Conservation (phyloP, 2,797 vertebrate species). For the Malurus leucopterus region DNA sequence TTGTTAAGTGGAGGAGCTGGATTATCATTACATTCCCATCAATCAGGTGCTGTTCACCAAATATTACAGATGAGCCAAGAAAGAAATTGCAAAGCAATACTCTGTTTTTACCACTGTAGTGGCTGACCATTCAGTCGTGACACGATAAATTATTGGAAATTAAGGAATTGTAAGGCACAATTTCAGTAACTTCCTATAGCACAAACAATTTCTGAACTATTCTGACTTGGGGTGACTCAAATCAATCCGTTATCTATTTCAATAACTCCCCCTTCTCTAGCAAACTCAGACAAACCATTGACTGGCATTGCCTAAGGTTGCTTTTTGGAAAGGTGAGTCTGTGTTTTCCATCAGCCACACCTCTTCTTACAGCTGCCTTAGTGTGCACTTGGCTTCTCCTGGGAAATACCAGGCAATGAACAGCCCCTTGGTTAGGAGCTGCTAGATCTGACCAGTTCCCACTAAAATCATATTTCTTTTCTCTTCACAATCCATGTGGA, state of each 20-base stretch:
- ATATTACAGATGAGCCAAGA: not conserved
- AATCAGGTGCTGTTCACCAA: not conserved
- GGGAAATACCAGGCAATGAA: not conserved
- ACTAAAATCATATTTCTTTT: not conserved
- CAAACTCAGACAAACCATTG: not conserved
- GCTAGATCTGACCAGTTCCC: not conserved
- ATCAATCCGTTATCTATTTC: not conserved
- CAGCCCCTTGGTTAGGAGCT: not conserved
- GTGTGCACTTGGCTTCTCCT: not conserved
- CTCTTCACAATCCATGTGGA: fast-evolving
- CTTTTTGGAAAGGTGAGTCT: not conserved
- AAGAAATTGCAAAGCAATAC: not conserved
- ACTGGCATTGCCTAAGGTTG: not conserved
- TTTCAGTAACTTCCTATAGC: not conserved
- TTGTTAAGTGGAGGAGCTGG: not conserved
- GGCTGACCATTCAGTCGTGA: not conserved
- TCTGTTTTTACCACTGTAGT: not conserved
- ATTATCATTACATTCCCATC: not conserved
- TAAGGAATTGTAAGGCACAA: not conserved
- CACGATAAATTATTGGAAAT: not conserved
- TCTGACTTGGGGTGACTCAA: not conserved
- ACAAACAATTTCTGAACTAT: not conserved
- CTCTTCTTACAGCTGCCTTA: not conserved
- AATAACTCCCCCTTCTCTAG: not conserved
- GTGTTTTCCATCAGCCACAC: not conserved